A percentile compares a stretch with the other conserved stretches of the same genome.
Evolutionary conservation across 2,888 invertebrate species (phyloP).

Genomic region (Allygus modestus): DNA sequence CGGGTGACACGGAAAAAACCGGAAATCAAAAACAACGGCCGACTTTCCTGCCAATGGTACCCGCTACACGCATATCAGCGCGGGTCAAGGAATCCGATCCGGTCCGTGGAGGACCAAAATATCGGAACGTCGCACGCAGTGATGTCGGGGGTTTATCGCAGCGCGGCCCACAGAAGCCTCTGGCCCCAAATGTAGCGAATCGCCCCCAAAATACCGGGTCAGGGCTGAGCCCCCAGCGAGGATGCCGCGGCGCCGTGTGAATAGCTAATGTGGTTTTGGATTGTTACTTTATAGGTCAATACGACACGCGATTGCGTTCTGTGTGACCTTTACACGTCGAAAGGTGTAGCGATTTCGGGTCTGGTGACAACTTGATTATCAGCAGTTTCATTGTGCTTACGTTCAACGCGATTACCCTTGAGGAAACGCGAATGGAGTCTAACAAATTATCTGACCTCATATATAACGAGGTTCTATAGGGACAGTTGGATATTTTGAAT

Average conservation of each 20-base stretch:
- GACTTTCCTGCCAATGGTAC: neutral
- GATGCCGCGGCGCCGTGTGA: neutral
- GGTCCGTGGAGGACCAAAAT: conserved; percentile 23
- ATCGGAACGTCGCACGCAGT: neutral
- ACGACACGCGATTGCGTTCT: neutral
- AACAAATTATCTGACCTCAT: no score
- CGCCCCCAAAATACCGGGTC: neutral
- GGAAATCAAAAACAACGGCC: neutral
- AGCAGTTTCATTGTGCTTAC: no score
- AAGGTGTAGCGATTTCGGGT: no score
- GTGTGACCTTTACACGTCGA: neutral
- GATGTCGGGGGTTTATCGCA: neutral
- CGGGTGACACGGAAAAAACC: neutral
- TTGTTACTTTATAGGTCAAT: neutral
- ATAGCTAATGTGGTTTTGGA: neutral
- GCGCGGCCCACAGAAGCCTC: neutral
- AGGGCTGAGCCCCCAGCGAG: neutral
- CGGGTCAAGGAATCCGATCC: conserved; percentile 14
- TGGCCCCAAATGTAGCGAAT: neutral
- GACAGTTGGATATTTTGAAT: no score
- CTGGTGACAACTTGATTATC: neutral
- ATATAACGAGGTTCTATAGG: no score
- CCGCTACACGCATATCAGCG: conserved; percentile 2
- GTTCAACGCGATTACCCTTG: no score
- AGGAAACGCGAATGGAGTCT: no score